Evolutionary conservation across 2,888 invertebrate genomes (phyloP), one percentile per base, ranked within the genome.

Genomic region (Frankliniella intonsa): DNA sequence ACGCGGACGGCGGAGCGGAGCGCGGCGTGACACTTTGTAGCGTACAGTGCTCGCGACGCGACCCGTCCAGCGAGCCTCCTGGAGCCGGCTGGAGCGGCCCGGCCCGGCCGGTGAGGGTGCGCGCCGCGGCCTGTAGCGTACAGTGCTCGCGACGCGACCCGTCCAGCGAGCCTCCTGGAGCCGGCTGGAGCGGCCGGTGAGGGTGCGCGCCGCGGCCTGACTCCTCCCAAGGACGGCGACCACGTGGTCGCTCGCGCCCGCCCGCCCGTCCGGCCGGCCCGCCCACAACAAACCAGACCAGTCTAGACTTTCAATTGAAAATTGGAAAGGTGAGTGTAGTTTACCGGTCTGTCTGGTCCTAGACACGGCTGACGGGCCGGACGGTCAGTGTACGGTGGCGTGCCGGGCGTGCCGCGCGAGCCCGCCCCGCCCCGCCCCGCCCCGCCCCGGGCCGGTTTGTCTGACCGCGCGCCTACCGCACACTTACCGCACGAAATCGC

Each of bases 401-500:
- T 76, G 25, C 25, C 22, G 25, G 69, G 62, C 62, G 62, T 11
- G 19, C 62, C 55, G 9, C 17, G 55, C 55, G 1, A 17, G 2
- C 55, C 55, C 55, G 55, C 55, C 12, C 17, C 62, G 62, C 19
- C 12, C 17, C 62, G 62, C 19, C 62, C 62, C 62, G 62, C 19
- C 62, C 62, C 17, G 62, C 8, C 62, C 62, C 0, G 38, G 38
- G 55, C 55, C 55, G 55, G 55, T 55, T 55, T 19, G 55, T 55
- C 55, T 19, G 25, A 76, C 69, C 25, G 69, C 69, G 69, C 22
- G 25, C 22, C 38, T 38, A 38, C 38, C 38, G 38, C 38, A 38
- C 69, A 76, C 69, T 76, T 76, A 76, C 69, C 22, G 69, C 69
- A 76, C 69, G 69, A 76, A 76, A 76, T 25, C 69, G 69, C 69